Conservation (phyloP, 2,113 vertebrate genomes). For the Azemiops feae region DNA sequence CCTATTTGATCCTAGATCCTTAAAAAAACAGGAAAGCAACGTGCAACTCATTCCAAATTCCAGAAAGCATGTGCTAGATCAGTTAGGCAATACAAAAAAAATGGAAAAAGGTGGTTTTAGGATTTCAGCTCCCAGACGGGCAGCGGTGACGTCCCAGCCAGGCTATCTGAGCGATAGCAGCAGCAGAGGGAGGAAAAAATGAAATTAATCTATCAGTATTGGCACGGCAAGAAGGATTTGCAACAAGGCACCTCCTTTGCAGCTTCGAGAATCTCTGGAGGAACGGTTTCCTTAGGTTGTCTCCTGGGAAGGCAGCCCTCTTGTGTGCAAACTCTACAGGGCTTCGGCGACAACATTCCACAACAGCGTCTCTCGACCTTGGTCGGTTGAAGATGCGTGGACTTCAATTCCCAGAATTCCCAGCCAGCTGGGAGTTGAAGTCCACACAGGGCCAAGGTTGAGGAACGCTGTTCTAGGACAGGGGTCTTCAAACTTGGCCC, state of each 20-base stretch:
- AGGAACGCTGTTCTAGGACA: too few relatives aligned
- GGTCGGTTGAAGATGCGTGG: too few relatives aligned
- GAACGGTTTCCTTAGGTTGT: not conserved
- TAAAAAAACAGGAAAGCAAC: not conserved
- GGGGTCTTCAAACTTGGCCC: too few relatives aligned
- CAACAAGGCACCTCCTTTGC: too few relatives aligned
- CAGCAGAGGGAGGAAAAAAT: not conserved
- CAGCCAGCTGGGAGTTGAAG: too few relatives aligned
- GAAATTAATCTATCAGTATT: too few relatives aligned
- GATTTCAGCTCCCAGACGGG: not conserved
- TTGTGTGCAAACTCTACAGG: too few relatives aligned
- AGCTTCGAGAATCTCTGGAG: not conserved
- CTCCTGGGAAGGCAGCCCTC: too few relatives aligned
- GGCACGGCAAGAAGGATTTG: accelerated
- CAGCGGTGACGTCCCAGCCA: not conserved
- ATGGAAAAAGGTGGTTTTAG: too few relatives aligned
- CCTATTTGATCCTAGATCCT: not conserved
- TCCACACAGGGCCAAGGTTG: too few relatives aligned
- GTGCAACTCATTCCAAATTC: not conserved
- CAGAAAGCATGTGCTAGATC: not conserved
- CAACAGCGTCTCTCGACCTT: too few relatives aligned
- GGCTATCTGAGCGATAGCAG: not conserved
- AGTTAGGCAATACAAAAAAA: not conserved
- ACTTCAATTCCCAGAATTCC: too few relatives aligned
- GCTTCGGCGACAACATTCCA: not conserved